Conservation (phyloP, 2,888 invertebrate genomes). For the Pomacea canaliculata region DNA sequence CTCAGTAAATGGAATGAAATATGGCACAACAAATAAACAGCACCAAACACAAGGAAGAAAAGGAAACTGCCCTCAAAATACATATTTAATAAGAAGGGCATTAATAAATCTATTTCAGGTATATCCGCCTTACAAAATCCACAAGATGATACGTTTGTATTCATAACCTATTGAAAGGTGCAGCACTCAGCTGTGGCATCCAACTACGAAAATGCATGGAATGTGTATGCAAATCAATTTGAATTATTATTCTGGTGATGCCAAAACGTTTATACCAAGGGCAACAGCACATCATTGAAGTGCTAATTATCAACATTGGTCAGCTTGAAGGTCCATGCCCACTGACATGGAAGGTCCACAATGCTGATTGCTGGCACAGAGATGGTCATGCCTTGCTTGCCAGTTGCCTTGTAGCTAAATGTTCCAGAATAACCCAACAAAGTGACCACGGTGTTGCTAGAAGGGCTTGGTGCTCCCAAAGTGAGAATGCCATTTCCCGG, state of each 20-base stretch:
- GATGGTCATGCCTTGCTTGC: slow-evolving; percentile 47
- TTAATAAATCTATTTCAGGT: too few species aligned
- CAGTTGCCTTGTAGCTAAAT: slow-evolving; percentile 32
- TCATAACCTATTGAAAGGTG: too few species aligned
- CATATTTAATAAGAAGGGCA: too few species aligned
- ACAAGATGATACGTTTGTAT: too few species aligned
- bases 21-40: too few species aligned
- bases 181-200: background rate
- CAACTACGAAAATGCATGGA: background rate
- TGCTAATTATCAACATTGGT: slow-evolving; percentile 38
- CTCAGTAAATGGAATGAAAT: too few species aligned
- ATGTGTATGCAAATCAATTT: background rate
- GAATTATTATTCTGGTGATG: background rate
- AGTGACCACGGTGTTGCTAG: slow-evolving; percentile 65
- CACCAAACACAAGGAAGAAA: too few species aligned
- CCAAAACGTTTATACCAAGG: background rate
- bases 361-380: slow-evolving; percentile 52
- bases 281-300: background rate
- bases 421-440: slow-evolving; percentile 72
- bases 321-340: slow-evolving; percentile 65
- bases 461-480: slow-evolving; percentile 70
- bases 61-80: too few species aligned
- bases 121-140: too few species aligned
- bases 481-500: slow-evolving; percentile 75
- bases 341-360: slow-evolving; percentile 55